A percentile compares a stretch with the other conserved stretches of the same genome.
Evolutionary conservation across 2,888 invertebrate genomes (phyloP).

Genomic region (Zhuqinia jingwanae): DNA sequence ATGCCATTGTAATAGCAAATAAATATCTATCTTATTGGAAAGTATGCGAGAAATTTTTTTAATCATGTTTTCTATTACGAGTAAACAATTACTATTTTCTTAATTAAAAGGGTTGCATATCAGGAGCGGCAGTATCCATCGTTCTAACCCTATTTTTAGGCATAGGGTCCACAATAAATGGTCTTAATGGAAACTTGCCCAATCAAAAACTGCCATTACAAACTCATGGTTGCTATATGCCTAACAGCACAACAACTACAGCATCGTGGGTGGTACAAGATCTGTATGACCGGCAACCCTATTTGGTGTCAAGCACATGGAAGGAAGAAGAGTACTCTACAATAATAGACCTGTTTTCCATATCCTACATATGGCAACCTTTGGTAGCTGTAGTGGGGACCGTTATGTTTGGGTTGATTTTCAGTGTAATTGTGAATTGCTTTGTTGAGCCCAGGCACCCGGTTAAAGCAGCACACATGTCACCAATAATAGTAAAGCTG

Average conservation of each 20-base stretch:
- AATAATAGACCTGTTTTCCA: constrained; percentile 51
- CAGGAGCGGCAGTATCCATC: constrained; percentile 58
- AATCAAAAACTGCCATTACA: constrained; percentile 68
- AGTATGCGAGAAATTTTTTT: background rate
- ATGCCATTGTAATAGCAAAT: constrained; percentile 55
- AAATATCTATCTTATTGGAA: background rate
- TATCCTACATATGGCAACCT: constrained; percentile 71
- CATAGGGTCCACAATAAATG: constrained; percentile 66
- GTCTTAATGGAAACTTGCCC: constrained; percentile 52
- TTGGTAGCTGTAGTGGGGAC: constrained; percentile 61
- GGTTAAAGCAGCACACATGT: constrained; percentile 45
- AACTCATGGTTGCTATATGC: constrained; percentile 43
- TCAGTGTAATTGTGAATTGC: constrained; percentile 47
- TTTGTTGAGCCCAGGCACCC: constrained; percentile 24
- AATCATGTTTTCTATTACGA: background rate
- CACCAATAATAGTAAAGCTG: constrained; percentile 54
- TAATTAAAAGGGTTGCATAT: constrained; percentile 60
- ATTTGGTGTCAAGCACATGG: background rate
- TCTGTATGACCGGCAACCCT: background rate
- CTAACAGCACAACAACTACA: background rate
- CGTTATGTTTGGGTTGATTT: constrained; percentile 61
- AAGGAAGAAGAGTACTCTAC: constrained; percentile 51
- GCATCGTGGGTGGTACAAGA: background rate
- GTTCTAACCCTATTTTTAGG: constrained; percentile 67
- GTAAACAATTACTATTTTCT: background rate